Base-by-base conservation (phyloP, 2,797 vertebrate genomes). In the Gallinago solitaria region DNA sequence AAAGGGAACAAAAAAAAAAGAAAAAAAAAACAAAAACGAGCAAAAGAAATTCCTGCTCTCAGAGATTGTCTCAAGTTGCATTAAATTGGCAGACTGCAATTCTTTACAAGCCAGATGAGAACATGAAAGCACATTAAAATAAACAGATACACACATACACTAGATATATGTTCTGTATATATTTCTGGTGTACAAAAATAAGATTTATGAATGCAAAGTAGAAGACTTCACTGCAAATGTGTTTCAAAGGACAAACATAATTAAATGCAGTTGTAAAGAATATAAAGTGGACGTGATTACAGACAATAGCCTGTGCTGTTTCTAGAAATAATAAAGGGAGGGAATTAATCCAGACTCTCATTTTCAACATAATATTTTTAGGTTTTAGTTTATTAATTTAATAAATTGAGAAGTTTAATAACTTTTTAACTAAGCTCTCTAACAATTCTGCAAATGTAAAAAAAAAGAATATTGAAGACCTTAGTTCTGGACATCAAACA, bases 221-320 rank as follows among this genome's bases (percentile, higher is more conserved):
- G 73, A 97, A 96, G 87, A 94, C 73, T 96, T 96, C 94, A 93
- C 96, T 97, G 96, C 83, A 97, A 97, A 96, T 79, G 78, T 96
- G 94, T 97, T 98, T 96, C 89, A 95, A 96, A 97, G 93, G 83
- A 97, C 95, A 98, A 97, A 86, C 80, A 89, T 96, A 97, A 98
- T 97, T 97, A 97, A 97, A 94, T 67, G 69, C 76, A 96, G 87
- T 96, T 97, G 92, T 84, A 96, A 97, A 98, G 95, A 94, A 95
- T 95, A 96, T 79, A 91, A 94, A 96, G 88, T 93, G 35, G 71
- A 96, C 1, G 28, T 85, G 96, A 93, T 95, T 94, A 96, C 93
- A 96, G 94, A 84, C 83, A 87, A 67, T 83, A 86, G 68, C 64
- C 86, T 96, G 89, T 9, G 2, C 53, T 96, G 87, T 92, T 94